phyloP scores from a whole-genome alignment of 1,140 invertebrate species.

The Berghia stephanieae region DNA sequence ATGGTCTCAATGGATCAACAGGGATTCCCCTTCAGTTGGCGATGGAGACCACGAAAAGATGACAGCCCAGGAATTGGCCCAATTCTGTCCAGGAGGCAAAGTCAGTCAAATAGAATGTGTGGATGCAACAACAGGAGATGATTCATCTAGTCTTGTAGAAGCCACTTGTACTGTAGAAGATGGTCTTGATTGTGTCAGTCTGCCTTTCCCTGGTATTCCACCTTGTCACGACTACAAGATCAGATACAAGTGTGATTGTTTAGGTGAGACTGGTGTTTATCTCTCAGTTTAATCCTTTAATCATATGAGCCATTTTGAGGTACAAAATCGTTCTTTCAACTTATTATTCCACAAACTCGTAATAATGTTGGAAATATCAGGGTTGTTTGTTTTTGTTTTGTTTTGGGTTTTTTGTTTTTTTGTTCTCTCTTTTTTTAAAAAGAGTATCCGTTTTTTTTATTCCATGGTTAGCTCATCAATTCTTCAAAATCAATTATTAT shows the following conservation, averaged over 20 bases:
- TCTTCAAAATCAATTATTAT: too few relatives aligned
- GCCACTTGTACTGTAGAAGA: not conserved
- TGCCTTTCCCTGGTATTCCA: not conserved
- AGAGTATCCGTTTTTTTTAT: not conserved
- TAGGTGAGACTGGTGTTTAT: constrained; percentile 11
- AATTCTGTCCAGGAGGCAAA: constrained; percentile 39
- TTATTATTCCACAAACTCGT: constrained; percentile 24
- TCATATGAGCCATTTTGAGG: too few relatives aligned
- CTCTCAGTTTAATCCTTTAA: constrained; percentile 5
- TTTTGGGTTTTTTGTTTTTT: too few relatives aligned
- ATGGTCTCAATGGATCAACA: constrained; percentile 43
- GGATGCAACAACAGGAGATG: too few relatives aligned
- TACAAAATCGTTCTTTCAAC: too few relatives aligned
- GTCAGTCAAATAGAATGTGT: constrained; percentile 25
- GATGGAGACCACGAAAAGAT: constrained; percentile 40
- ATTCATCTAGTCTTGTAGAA: not conserved
- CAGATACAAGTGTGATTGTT: constrained; percentile 57
- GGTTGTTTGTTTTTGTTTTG: not conserved
- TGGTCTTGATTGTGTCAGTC: not conserved
- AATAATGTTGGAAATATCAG: not conserved
- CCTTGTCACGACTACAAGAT: constrained; percentile 53
- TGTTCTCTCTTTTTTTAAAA: not conserved
- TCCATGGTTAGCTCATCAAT: too few relatives aligned
- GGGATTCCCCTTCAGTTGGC: constrained; percentile 20
- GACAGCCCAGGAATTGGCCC: constrained; percentile 24